Conservation (phyloP, 1,140 invertebrate species). For the Drepana arcuata region DNA sequence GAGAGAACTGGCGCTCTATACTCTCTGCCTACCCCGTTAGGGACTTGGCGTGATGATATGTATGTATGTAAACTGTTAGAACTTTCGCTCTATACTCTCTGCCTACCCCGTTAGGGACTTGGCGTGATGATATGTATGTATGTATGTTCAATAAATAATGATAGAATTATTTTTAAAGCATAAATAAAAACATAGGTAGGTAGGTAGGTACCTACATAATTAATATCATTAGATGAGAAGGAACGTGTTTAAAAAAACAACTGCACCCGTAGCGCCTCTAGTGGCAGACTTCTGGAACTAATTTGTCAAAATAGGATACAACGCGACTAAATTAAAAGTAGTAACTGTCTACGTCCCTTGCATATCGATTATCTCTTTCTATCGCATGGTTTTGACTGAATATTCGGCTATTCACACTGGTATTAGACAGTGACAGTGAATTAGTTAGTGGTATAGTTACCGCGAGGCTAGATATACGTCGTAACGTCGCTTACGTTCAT, state of each 20-base stretch:
- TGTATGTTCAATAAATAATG: not conserved
- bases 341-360: constrained; percentile 10
- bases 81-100: too few species aligned
- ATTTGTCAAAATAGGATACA: constrained; percentile 66
- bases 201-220: not conserved
- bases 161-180: not conserved
- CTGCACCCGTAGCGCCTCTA: constrained; percentile 22
- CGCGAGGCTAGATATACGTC: constrained; percentile 57
- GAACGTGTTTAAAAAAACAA: not conserved
- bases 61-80: too few species aligned
- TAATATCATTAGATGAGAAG: not conserved
- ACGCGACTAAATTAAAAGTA: constrained; percentile 30
- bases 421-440: constrained; percentile 10
- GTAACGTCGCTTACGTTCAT: constrained; percentile 36
- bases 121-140: too few species aligned
- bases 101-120: too few species aligned
- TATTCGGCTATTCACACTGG: constrained; percentile 24
- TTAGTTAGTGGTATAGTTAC: constrained; percentile 23
- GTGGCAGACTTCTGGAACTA: constrained; percentile 55
- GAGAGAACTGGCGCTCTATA: too few species aligned
- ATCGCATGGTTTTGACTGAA: constrained; percentile 10
- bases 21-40: too few species aligned
- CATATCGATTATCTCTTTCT: constrained; percentile 33
- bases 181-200: constrained; percentile 1
- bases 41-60: too few species aligned